Evolutionary conservation across 2,113 vertebrate genomes (phyloP).

Genomic region (Thinocorus orbignyianus): DNA sequence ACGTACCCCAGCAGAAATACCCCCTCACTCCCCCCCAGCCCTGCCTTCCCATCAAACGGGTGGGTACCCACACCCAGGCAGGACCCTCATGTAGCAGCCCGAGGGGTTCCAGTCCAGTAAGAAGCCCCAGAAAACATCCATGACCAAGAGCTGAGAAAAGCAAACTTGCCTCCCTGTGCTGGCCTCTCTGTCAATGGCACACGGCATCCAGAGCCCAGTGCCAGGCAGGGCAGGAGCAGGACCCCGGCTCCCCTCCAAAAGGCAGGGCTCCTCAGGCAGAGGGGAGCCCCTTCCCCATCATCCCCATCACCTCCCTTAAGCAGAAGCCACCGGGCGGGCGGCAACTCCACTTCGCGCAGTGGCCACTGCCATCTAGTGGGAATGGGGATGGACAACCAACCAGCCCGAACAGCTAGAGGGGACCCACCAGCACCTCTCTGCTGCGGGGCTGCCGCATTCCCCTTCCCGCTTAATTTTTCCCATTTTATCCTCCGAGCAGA

Average conservation of each 20-base stretch:
- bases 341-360: background rate
- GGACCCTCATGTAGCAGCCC: background rate
- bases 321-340: rapidly evolving
- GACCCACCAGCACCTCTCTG: background rate
- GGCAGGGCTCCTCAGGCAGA: background rate
- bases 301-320: rapidly evolving
- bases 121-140: background rate
- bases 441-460: rapidly evolving
- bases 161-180: background rate
- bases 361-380: constrained; percentile 17
- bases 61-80: background rate
- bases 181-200: rapidly evolving
- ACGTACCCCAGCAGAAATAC: background rate
- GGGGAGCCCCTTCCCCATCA: rapidly evolving
- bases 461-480: too few species aligned
- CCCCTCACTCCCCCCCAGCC: rapidly evolving
- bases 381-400: rapidly evolving
- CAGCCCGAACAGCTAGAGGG: rapidly evolving
- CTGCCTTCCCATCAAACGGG: rapidly evolving
- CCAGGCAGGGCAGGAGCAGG: background rate
- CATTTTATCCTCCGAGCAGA: background rate
- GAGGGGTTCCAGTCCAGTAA: background rate
- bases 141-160: background rate
- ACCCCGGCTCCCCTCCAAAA: background rate
- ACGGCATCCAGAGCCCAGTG: background rate